A percentile compares a stretch with the other conserved stretches of the same genome.
phyloP scores from a whole-genome alignment of 2,888 invertebrate genomes.

The Leuctra nigra region DNA sequence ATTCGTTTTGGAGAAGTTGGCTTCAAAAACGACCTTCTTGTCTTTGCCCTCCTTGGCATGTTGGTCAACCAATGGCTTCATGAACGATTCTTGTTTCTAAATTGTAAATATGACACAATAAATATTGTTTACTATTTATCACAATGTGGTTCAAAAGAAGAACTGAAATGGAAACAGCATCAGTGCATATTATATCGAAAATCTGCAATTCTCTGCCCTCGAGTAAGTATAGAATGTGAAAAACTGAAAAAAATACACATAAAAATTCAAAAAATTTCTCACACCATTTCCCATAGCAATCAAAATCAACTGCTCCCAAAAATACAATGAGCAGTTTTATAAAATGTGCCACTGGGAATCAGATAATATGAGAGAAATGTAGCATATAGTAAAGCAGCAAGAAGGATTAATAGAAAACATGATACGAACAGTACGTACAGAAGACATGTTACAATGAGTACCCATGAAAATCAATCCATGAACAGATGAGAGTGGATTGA shows the following conservation, averaged over 20 bases:
- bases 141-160: slow-evolving; percentile 21
- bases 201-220: slow-evolving; percentile 6
- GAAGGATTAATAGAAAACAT: not conserved
- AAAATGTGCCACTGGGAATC: no score
- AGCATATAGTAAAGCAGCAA: not conserved
- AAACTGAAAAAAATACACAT: slow-evolving; percentile 36
- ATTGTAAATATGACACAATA: slow-evolving; percentile 23
- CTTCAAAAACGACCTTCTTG: slow-evolving; percentile 89
- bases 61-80: slow-evolving; percentile 90
- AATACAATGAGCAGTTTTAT: no score
- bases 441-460: no score
- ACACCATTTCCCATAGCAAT: no score
- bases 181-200: not conserved
- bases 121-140: not conserved
- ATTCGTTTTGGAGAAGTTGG: slow-evolving; percentile 94
- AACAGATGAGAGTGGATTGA: no score
- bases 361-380: slow-evolving; percentile 34
- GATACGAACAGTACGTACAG: not conserved
- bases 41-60: slow-evolving; percentile 94
- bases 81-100: slow-evolving; percentile 90
- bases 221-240: slow-evolving; percentile 32
- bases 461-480: no score
- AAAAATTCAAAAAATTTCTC: slow-evolving; percentile 31
- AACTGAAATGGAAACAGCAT: slow-evolving; percentile 35
- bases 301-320: no score